A percentile compares a stretch with the other conserved stretches of the same genome.
phyloP scores from a whole-genome alignment of 1,140 invertebrate species.

The Anastrepha obliqua region DNA sequence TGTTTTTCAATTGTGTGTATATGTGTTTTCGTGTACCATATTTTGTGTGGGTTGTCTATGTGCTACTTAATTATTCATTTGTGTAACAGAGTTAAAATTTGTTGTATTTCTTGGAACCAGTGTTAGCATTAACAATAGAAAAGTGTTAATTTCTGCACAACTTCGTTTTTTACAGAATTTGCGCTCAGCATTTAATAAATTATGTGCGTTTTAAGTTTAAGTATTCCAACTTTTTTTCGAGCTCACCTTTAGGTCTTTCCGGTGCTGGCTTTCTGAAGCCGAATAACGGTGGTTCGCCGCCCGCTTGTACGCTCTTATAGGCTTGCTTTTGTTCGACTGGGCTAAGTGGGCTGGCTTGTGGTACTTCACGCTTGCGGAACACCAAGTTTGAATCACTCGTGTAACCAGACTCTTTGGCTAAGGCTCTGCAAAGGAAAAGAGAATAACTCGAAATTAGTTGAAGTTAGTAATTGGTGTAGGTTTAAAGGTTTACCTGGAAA shows the following conservation, averaged over 20 bases:
- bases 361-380: slow-evolving; percentile 83
- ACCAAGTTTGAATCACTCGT: slow-evolving; percentile 92
- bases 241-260: slow-evolving; percentile 87
- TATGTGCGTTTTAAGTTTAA: not conserved
- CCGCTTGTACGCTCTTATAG: slow-evolving; percentile 90
- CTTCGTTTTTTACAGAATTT: not conserved
- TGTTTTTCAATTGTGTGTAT: not conserved
- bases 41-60: not conserved
- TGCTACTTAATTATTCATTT: too few species aligned
- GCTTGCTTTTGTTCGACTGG: slow-evolving; percentile 86
- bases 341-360: slow-evolving; percentile 81
- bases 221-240: not conserved
- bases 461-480: not conserved
- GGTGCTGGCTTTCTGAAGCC: slow-evolving; percentile 91
- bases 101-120: not conserved
- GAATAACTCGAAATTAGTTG: not conserved
- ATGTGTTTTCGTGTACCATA: not conserved
- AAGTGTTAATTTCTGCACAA: not conserved
- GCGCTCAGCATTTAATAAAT: not conserved
- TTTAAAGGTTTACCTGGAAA: slow-evolving; percentile 67
- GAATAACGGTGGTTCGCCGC: slow-evolving; percentile 92
- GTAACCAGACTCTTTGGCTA: slow-evolving; percentile 90
- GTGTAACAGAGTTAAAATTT: not conserved
- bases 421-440: slow-evolving; percentile 61
- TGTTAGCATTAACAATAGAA: slow-evolving; percentile 10